Conservation (phyloP, 1,140 invertebrate genomes). For the Drosophila trapezifrons region DNA sequence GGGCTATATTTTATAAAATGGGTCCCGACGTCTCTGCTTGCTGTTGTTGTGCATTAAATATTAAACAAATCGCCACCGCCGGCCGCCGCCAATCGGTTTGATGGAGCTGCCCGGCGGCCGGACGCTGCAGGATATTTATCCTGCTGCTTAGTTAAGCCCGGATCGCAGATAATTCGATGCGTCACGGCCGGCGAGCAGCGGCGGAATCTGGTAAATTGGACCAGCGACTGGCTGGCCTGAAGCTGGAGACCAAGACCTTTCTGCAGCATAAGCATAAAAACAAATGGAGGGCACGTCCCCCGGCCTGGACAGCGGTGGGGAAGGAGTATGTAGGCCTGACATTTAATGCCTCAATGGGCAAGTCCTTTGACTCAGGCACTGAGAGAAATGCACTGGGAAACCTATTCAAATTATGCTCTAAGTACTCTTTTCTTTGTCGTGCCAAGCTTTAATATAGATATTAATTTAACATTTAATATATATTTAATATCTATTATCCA, state of each 20-base stretch:
- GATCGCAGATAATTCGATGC: slow-evolving; percentile 77
- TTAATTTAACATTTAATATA: neutral
- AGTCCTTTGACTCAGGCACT: neutral
- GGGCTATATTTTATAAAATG: slow-evolving; percentile 54
- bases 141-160: slow-evolving; percentile 77
- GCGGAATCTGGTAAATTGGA: slow-evolving; percentile 27
- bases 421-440: neutral
- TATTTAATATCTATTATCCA: neutral
- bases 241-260: slow-evolving; percentile 12
- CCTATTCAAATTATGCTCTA: too few species aligned
- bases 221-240: slow-evolving; percentile 8
- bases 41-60: slow-evolving; percentile 47
- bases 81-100: slow-evolving; percentile 56
- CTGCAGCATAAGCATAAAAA: slow-evolving; percentile 71
- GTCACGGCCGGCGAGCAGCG: slow-evolving; percentile 31
- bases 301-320: neutral
- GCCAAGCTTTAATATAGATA: neutral
- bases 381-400: neutral
- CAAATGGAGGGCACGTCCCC: slow-evolving; percentile 40
- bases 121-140: slow-evolving; percentile 64
- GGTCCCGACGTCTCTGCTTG: slow-evolving; percentile 4
- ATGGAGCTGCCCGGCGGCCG: slow-evolving; percentile 45
- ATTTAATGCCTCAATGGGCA: slow-evolving; percentile 50
- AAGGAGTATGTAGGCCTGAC: slow-evolving; percentile 17
- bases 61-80: slow-evolving; percentile 65